Evolutionary conservation across 2,113 vertebrate genomes (phyloP).

Genomic region (Ciconia maguari): DNA sequence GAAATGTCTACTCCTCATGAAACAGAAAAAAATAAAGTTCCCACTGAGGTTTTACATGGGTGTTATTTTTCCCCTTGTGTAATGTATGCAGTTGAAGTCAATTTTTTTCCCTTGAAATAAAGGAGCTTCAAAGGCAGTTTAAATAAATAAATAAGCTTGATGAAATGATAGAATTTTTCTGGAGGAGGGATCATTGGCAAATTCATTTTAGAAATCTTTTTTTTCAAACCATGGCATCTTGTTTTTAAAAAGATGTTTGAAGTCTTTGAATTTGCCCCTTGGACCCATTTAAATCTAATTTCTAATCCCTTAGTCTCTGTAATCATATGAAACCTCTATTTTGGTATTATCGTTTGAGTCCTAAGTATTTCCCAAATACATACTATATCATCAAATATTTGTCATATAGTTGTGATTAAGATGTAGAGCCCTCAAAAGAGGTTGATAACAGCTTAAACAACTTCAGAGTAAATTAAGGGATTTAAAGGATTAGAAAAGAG

Average conservation of each 20-base stretch:
- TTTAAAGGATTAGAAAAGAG: slow-evolving; percentile 60
- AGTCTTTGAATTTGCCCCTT: slow-evolving; percentile 67
- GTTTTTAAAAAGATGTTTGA: slow-evolving; percentile 57
- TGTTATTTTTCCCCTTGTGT: slow-evolving; percentile 42
- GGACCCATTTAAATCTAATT: slow-evolving; percentile 69
- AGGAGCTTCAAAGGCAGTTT: slow-evolving; percentile 66
- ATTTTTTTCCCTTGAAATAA: slow-evolving; percentile 13
- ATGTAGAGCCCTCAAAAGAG: slow-evolving; percentile 53
- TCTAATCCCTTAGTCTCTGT: slow-evolving; percentile 61
- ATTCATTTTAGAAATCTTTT: slow-evolving; percentile 36
- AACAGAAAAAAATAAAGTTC: slow-evolving; percentile 30
- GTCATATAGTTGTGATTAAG: slow-evolving; percentile 53
- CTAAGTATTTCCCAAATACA: slow-evolving; percentile 48
- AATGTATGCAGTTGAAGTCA: slow-evolving; percentile 31
- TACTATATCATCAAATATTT: slow-evolving; percentile 61
- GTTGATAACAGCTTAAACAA: slow-evolving; percentile 54
- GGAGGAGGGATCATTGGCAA: slow-evolving; percentile 51
- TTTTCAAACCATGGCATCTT: slow-evolving; percentile 36
- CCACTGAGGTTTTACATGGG: slow-evolving; percentile 3
- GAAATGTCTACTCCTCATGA: not conserved
- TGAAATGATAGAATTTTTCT: slow-evolving; percentile 69
- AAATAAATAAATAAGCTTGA: slow-evolving; percentile 68
- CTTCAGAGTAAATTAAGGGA: slow-evolving; percentile 38
- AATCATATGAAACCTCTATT: slow-evolving; percentile 63
- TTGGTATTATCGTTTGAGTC: slow-evolving; percentile 59